Base-by-base conservation (phyloP, 2,888 invertebrate species). In the Chrysomela aeneicollis region DNA sequence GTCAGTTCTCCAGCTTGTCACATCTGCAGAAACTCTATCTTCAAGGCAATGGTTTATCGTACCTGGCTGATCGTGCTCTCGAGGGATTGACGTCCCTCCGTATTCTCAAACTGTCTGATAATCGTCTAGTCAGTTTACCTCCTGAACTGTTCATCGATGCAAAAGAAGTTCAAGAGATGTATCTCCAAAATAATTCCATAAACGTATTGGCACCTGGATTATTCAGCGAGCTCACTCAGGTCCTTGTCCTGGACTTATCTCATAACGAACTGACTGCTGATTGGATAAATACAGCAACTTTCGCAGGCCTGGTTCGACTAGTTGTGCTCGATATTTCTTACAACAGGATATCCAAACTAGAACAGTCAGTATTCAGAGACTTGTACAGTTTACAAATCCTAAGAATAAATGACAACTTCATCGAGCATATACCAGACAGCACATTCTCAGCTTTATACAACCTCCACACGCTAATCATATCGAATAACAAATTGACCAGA, bases 221-320 rank as follows among this genome's bases (percentile, higher is more conserved):
- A 64, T 93, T 94, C 78, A 87, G 89, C 76, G 92, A 92, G 75
- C 84, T 93, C 61, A 86, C 88, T 59, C 91, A 92, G 81, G 85
- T 94, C 57, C 83, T 92, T 57, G 90, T 92, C 67, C 83, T 93
- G 67, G 92, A 93, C 82, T 83, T 93, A 74, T 91, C 92, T 26
- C 88, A 88, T 73, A 93, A 93, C 80, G 92, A 92, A 82, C 84
- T 94, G 67, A 91, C 92, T 2, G 89, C 91, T 53, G 93, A 92
- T 78, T 92, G 92, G 92, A 90, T 92, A 68, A 92, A 91, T 79
- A 88, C 92, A 19, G 91, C 90, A 1, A 93, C 93, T 10, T 93
- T 94, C 81, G 86, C 89, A 53, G 92, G 92, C 73, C 84, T 94
- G 46, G 88, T 91, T 73, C 86, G 92, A 64, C 85, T 94, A 12